Evolutionary conservation across 2,113 vertebrate species (phyloP).

Genomic region (Nothocercus julius): DNA sequence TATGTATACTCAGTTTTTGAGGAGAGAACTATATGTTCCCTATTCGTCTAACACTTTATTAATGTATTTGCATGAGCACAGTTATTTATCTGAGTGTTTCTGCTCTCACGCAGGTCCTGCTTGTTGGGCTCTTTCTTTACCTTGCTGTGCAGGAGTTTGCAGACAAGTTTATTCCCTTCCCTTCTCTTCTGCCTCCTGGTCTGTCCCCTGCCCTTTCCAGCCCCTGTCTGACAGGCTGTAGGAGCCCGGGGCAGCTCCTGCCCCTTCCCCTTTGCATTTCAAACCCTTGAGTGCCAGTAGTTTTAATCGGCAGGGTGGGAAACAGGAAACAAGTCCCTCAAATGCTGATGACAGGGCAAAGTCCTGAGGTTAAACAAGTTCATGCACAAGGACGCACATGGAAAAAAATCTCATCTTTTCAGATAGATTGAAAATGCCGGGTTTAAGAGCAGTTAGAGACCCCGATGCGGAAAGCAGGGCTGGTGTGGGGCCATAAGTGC

Average conservation of each 20-base stretch:
- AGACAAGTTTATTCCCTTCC: background rate
- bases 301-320: background rate
- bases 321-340: background rate
- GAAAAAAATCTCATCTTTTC: background rate
- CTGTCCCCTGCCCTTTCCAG: background rate
- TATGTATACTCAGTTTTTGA: background rate
- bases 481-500: too few relatives aligned
- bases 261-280: background rate
- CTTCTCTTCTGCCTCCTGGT: background rate
- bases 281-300: background rate
- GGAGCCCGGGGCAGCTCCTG: background rate
- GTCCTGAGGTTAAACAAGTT: background rate
- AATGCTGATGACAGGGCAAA: background rate
- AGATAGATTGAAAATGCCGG: background rate
- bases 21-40: background rate
- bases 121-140: background rate
- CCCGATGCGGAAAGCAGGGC: background rate
- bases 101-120: too few relatives aligned
- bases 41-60: accelerated
- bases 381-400: background rate
- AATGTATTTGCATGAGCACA: too few relatives aligned
- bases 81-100: too few relatives aligned
- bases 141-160: background rate
- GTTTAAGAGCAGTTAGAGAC: background rate
- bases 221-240: background rate